These are phyloP conservation scores for Dromius quadrimaculatus DNA, from an alignment of 2,888 invertebrate genomes.

Conservation along the genomic window DNA sequence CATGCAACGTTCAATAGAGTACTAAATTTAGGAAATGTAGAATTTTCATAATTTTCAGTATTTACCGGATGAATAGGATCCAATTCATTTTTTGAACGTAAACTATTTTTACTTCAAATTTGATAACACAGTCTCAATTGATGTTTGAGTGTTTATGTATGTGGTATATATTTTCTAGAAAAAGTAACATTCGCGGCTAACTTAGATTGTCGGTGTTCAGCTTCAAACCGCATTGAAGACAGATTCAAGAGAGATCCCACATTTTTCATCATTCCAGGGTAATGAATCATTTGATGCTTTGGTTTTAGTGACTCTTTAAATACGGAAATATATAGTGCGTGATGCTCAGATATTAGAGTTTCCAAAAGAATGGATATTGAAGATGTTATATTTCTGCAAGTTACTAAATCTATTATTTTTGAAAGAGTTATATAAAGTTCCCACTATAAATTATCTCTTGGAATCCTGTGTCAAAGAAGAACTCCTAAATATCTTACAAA, in stretches of 20 bases:
- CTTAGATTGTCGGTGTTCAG: not conserved
- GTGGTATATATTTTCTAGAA: not conserved
- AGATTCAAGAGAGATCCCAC: not conserved
- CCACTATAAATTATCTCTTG: not conserved
- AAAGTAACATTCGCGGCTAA: not conserved
- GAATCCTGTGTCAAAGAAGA: not conserved
- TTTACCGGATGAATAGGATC: not conserved
- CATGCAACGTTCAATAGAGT: not conserved
- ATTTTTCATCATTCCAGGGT: not conserved
- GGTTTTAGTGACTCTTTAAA: conserved; percentile 12
- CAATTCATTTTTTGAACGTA: not conserved
- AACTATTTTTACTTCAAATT: not conserved
- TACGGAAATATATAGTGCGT: not conserved
- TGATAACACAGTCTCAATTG: not conserved
- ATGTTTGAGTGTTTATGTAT: not conserved
- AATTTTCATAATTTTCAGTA: not conserved
- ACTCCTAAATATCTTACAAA: not conserved
- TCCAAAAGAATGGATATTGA: not conserved
- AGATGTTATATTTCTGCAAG: not conserved
- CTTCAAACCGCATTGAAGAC: not conserved
- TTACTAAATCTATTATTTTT: not conserved
- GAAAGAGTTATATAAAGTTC: not conserved
- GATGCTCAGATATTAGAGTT: not conserved
- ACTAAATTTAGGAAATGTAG: not conserved
- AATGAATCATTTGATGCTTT: conserved; percentile 2